Evolutionary conservation across 2,113 vertebrate genomes (phyloP).

Genomic region (Cavia aperea): DNA sequence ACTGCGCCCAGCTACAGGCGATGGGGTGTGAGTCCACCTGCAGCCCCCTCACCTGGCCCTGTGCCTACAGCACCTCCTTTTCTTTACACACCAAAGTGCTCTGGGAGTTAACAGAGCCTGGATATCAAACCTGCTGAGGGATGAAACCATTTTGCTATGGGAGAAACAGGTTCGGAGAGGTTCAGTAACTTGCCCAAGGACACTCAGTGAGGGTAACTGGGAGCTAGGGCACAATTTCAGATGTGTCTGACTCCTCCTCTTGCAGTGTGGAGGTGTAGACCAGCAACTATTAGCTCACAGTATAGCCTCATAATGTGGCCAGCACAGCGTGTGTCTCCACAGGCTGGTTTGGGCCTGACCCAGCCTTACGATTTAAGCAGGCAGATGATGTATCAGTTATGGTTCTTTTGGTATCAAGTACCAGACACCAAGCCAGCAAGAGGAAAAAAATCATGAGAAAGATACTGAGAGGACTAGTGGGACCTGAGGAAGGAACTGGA

Average conservation of each 20-base stretch:
- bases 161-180: not conserved
- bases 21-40: not conserved
- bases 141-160: not conserved
- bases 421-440: not conserved
- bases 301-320: not conserved
- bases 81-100: not conserved
- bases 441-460: not conserved
- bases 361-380: not conserved
- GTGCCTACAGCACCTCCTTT: not conserved
- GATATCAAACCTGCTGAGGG: no score
- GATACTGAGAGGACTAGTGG: not conserved
- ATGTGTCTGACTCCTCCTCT: not conserved
- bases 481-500: not conserved
- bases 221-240: not conserved
- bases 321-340: not conserved
- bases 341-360: not conserved
- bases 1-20: accelerated
- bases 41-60: no score
- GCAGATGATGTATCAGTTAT: not conserved
- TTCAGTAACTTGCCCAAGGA: not conserved
- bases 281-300: not conserved
- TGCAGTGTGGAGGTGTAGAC: not conserved
- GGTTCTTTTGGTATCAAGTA: conserved; percentile 8
- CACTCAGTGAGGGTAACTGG: not conserved
- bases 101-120: no score